phyloP scores from a whole-genome alignment of 2,888 invertebrate species.

The Agrochola circellaris region DNA sequence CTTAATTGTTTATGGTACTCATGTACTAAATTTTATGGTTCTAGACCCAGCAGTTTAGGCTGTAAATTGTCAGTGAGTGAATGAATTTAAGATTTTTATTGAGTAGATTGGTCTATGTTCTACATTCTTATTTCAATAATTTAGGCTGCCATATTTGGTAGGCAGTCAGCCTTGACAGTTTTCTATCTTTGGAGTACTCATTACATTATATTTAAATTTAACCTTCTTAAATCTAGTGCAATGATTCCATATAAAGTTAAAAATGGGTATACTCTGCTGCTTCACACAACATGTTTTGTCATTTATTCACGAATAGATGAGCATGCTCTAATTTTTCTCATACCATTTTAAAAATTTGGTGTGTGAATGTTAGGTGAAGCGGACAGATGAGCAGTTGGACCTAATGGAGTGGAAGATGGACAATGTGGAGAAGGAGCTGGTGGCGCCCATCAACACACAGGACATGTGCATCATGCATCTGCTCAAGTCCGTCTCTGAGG shows the following conservation, averaged over 20 bases:
- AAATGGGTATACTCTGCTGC: not conserved
- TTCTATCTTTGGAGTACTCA: not conserved
- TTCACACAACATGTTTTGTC: not conserved
- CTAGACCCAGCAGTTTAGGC: not conserved
- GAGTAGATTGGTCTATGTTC: not conserved
- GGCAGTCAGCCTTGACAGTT: conserved; percentile 11
- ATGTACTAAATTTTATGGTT: not conserved
- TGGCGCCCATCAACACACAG: conserved; percentile 87
- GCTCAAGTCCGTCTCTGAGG: conserved; percentile 94
- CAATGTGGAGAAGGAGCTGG: conserved; percentile 92
- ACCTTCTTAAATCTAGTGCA: conserved; percentile 6
- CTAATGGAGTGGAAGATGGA: conserved; percentile 94
- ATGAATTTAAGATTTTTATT: not conserved
- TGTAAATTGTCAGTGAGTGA: not conserved
- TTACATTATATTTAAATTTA: conserved; percentile 21
- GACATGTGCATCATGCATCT: conserved; percentile 94
- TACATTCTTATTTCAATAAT: conserved; percentile 2
- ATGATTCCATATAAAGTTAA: not conserved
- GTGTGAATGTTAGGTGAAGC: conserved; percentile 91
- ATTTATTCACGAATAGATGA: not conserved
- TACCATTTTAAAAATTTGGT: not conserved
- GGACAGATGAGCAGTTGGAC: conserved; percentile 93
- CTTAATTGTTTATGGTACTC: not conserved
- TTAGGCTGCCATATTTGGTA: conserved; percentile 4
- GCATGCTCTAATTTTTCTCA: not conserved